Evolutionary conservation across 2,113 vertebrate genomes (phyloP).

Genomic region (Poicephalus meyeri): DNA sequence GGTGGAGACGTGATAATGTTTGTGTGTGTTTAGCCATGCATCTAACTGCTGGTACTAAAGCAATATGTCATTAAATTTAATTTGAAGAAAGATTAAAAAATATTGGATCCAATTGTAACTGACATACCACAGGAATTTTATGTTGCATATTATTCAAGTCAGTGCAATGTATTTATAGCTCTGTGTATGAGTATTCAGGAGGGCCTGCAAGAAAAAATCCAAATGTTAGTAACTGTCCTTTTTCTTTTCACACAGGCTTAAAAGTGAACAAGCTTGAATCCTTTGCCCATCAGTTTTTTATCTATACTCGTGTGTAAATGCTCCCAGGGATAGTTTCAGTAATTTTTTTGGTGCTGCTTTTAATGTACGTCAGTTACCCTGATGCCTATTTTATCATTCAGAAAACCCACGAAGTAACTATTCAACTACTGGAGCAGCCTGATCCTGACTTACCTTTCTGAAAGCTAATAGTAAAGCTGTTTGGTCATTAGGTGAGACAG

Average conservation of each 20-base stretch:
- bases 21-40: background rate
- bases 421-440: background rate
- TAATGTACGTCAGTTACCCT: background rate
- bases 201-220: background rate
- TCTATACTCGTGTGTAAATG: background rate
- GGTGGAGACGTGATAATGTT: background rate
- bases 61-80: background rate
- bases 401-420: background rate
- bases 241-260: background rate
- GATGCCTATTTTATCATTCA: background rate
- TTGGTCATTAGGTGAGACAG: background rate
- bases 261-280: background rate
- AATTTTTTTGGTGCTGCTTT: background rate
- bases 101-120: background rate
- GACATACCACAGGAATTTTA: background rate
- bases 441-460: background rate
- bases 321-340: background rate
- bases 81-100: background rate
- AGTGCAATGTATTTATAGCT: background rate
- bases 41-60: background rate
- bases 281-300: background rate
- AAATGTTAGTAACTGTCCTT: background rate
- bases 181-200: background rate
- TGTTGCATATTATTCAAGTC: background rate
- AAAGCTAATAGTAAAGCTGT: background rate